Evolutionary conservation across 64 coral and sea anemone genomes (phyloP), one percentile per base, ranked within the genome.

Genomic region (Montipora foliosa): DNA sequence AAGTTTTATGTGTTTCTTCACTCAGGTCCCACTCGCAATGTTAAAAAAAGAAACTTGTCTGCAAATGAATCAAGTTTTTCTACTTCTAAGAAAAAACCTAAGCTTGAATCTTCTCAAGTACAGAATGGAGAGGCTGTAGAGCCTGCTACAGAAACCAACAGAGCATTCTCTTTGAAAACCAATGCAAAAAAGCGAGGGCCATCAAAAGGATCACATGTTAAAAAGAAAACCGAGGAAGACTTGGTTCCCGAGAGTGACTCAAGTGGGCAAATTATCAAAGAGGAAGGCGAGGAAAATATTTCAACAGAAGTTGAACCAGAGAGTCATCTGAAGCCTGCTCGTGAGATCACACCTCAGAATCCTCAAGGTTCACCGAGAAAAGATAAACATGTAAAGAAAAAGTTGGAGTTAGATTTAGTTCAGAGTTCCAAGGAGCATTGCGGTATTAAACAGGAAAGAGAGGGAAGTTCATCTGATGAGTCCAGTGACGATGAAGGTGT

Each of bases 401-500:
- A 21, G 66, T 12, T 86, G 37, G 68, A 72, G 11, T 64, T 71
- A 50, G 66, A 86, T 20, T 51, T 14, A 50, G n/a, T 47, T 14
- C 24, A 6, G 15, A 67, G 1, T 67, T 10, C 4, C 0, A n/a
- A 9, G 9, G 10, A 86, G 66, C 37, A 13, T 0, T 21, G 24
- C 6, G 64, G 17, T 49, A 45, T 1, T 22, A 69, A 37, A 21
- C 29, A 60, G 48, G 67, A 71, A 51, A 20, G 13, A 75, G 16
- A 81, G 1, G n/a, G 48, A 5, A 60, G 19, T 60, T 24, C 3
- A 9, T 57, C 51, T 78, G 91, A 74, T 5, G 91, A 93, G 7
- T 84, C 74, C 11, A 88, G 85, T 88, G 92, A 82, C 79, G 76
- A 88, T 47, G 92, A 93, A 57, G 77, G 62, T 46, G 76, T 93